phyloP scores from a whole-genome alignment of 1,140 invertebrate genomes.

The Pseudomyrmex concolor region DNA sequence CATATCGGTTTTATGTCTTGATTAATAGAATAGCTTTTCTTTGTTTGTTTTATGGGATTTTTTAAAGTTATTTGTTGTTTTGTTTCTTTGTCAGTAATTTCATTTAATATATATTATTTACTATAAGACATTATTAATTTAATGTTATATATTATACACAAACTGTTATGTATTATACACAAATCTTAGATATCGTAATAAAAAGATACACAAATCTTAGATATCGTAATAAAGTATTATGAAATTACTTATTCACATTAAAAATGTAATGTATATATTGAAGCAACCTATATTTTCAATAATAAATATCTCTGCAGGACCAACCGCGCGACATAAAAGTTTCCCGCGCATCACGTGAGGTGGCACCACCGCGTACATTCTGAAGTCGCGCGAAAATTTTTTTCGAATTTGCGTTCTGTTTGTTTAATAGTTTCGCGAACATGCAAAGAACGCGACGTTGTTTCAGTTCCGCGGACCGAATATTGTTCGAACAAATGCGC shows the following conservation, averaged over 20 bases:
- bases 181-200: too few species aligned
- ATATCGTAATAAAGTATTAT: too few species aligned
- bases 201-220: too few species aligned
- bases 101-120: too few species aligned
- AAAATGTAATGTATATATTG: not conserved
- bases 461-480: not conserved
- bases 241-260: too few species aligned
- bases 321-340: not conserved
- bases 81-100: too few species aligned
- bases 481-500: constrained; percentile 17
- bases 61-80: not conserved
- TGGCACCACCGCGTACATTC: not conserved
- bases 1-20: not conserved
- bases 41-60: too few species aligned
- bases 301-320: constrained; percentile 10
- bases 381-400: constrained; percentile 43
- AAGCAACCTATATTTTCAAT: not conserved
- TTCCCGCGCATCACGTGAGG: not conserved
- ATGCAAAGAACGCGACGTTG: constrained; percentile 43
- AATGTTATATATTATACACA: too few species aligned
- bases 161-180: too few species aligned
- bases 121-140: too few species aligned
- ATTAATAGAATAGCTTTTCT: not conserved
- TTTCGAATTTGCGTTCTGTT: constrained; percentile 31
- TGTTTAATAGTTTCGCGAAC: not conserved